Evolutionary conservation across 2,888 invertebrate species (phyloP).

Genomic region (Drosophila meridionalis): DNA sequence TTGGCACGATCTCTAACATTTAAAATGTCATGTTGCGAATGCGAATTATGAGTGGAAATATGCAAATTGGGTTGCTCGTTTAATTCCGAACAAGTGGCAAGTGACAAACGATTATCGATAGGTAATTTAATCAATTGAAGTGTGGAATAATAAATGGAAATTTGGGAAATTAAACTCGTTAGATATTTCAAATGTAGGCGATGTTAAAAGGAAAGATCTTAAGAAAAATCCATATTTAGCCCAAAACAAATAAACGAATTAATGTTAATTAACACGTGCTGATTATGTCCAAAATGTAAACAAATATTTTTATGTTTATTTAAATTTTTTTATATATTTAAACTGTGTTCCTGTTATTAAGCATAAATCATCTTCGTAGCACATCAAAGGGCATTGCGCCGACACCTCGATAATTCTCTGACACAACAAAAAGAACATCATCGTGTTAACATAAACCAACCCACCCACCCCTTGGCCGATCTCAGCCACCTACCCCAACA

Average conservation of each 20-base stretch:
- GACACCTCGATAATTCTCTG: constrained; percentile 4
- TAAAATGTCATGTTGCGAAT: constrained; percentile 22
- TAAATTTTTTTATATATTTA: constrained; percentile 9
- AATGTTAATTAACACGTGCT: constrained; percentile 7
- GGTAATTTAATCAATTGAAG: not conserved
- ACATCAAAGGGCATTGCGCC: constrained; percentile 54
- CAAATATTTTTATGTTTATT: constrained; percentile 42
- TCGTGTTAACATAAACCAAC: constrained; percentile 7
- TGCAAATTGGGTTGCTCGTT: constrained; percentile 30
- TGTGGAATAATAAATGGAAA: constrained; percentile 2
- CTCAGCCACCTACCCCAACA: constrained; percentile 10
- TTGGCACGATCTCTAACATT: constrained; percentile 31
- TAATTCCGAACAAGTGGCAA: not conserved
- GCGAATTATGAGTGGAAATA: constrained; percentile 14
- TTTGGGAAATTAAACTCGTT: not conserved
- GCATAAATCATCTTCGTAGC: constrained; percentile 51
- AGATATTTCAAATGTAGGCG: not conserved
- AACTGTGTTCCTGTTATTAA: constrained; percentile 18
- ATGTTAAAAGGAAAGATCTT: not conserved
- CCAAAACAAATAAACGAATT: not conserved
- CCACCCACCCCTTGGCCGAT: constrained; percentile 5
- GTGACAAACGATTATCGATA: constrained; percentile 9
- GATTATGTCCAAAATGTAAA: constrained; percentile 40
- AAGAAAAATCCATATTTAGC: not conserved
- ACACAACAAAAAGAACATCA: constrained; percentile 10